Base-by-base conservation (phyloP, 2,113 vertebrate genomes). In the Cryptomyrus ogoouensis region DNA sequence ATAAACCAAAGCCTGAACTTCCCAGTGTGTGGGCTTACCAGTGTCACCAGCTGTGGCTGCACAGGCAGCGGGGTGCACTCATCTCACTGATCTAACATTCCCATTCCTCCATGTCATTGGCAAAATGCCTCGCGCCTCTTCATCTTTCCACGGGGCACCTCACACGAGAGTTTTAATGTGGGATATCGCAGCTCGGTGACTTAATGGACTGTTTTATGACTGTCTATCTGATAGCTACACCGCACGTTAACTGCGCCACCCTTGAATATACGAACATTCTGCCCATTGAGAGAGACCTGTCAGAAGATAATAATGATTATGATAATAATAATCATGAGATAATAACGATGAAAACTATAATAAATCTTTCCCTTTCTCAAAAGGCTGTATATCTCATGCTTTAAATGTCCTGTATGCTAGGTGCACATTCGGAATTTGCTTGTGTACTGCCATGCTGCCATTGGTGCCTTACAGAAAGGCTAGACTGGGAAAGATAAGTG, bases 151-250 rank as follows among this genome's bases (percentile, higher is more conserved):
- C 3, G 6, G 50, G 50, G 31, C n/a, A n/a, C 47, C 50, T 50
- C 21, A 24, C 46, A 24, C 19, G 12, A 19, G 15, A 35, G n/a
- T 27, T 52, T 35, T 87, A 87, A 35, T 87, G 27, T 31, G 1
- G 44, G 47, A 87, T 87, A 87, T 53, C 5, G 44, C 50, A 53
- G 85, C 3, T 9, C n/a, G 3, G 9, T 53, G 8, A 87, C 24
- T 87, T 53, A 87, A 56, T 87, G 50, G 85, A 39, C n/a, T 87
- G 85, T 87, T 87, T 87, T 53, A 87, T 53, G 85, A 31, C 47
- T 35, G 85, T 56, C 85, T 53, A n/a, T 85, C 44, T 35, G 50
- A 35, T 56, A 53, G 47, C 50, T 53, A 31, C 13, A 52, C 31
- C 17, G 85, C 12, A 50, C 17, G 31, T 56, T 87, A 53, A 47